Evolutionary conservation across 2,888 invertebrate species (phyloP), one percentile per base, ranked within the genome.

Genomic region (Hoplodrina ambigua): DNA sequence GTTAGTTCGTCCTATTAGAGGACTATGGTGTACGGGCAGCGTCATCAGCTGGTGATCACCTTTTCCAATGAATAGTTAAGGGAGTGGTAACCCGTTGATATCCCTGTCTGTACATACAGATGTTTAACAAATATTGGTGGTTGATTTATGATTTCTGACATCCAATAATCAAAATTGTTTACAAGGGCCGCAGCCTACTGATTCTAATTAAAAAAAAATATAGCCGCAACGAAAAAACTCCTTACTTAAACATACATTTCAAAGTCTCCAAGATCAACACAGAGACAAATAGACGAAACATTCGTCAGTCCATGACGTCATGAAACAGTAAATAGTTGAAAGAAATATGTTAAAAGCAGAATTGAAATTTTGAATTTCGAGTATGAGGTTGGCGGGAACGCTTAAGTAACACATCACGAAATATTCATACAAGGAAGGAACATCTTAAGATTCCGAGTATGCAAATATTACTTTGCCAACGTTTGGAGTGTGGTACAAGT

Each of bases 381-480:
- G 71, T 41, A 49, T 33, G 63, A 49, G 55, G 72, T 54, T 80
- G 67, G 75, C 56, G 53, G 50, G 63, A 78, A 64, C 68, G 58
- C 69, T 80, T 80, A 80, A 76, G 78, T 75, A 82, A 82, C 82
- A 75, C 81, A 78, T 80, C 80, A 74, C 75, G 80, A 84, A 83
- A 83, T 83, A 83, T 83, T 83, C 83, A 83, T 84, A 83, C 80
- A 66, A 68, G 70, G 70, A 66, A 76, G 84, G 72, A 80, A 84
- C 84, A 82, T 83, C 83, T 84, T 82, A 83, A 80, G 80, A 83
- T 83, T 82, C 83, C 72, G 71, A 73, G 78, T 84, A 83, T 83
- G 83, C 83, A 83, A 83, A 83, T 83, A 84, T 83, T 84, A 82
- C 83, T 82, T 69, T 72, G 82, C 80, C 84, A 78, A 74, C 83